Evolutionary conservation across 2,888 invertebrate species (phyloP).

Genomic region (Choreutis nemorana): DNA sequence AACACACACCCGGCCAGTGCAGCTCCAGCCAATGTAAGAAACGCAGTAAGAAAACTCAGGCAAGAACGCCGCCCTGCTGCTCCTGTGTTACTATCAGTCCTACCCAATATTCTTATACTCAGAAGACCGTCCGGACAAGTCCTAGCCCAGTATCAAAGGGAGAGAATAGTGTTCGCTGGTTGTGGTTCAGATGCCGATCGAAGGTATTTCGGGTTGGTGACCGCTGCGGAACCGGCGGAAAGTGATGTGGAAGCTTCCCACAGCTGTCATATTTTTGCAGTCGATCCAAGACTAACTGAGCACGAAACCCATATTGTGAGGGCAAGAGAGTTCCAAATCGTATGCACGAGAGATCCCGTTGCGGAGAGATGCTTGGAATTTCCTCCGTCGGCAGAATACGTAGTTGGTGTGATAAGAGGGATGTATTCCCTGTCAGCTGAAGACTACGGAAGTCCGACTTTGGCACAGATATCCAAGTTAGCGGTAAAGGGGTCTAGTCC

Average conservation of each 20-base stretch:
- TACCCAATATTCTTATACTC: slow-evolving; percentile 80
- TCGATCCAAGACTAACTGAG: slow-evolving; percentile 85
- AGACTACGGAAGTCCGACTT: slow-evolving; percentile 40
- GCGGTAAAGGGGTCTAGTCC: slow-evolving; percentile 54
- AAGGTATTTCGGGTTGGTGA: slow-evolving; percentile 92
- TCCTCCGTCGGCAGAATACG: slow-evolving; percentile 83
- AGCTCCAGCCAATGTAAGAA: slow-evolving; percentile 81
- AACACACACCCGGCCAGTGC: no score
- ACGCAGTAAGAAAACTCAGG: slow-evolving; percentile 87
- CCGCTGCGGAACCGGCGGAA: slow-evolving; percentile 73
- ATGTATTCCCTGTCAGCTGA: slow-evolving; percentile 72
- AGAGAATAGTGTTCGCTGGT: slow-evolving; percentile 87
- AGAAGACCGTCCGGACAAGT: slow-evolving; percentile 81
- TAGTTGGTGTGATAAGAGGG: slow-evolving; percentile 74
- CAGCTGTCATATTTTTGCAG: slow-evolving; percentile 95
- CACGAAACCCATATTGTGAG: slow-evolving; percentile 83
- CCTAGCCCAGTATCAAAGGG: slow-evolving; percentile 87
- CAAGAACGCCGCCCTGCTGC: slow-evolving; percentile 89
- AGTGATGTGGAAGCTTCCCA: slow-evolving; percentile 67
- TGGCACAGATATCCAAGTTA: slow-evolving; percentile 51
- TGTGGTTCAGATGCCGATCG: slow-evolving; percentile 91
- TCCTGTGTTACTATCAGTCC: slow-evolving; percentile 84
- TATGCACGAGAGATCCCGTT: slow-evolving; percentile 82
- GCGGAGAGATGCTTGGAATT: slow-evolving; percentile 87
- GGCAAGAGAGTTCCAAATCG: slow-evolving; percentile 84